These are phyloP conservation scores for Barnardius zonarius DNA, from an alignment of 2,113 vertebrate genomes.

Conservation along the genomic window DNA sequence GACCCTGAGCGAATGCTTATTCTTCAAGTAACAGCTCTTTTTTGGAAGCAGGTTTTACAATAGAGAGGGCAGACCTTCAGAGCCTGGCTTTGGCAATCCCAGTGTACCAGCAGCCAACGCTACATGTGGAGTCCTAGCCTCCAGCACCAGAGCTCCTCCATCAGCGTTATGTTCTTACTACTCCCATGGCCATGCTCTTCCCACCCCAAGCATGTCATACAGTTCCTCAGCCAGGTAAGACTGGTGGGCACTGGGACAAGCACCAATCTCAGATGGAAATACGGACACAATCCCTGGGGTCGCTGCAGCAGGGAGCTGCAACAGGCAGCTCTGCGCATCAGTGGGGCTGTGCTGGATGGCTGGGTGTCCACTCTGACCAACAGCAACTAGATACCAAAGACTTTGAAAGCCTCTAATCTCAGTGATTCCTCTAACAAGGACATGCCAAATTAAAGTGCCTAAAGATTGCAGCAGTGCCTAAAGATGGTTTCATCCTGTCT, in stretches of 20 bases:
- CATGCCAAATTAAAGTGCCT: not conserved
- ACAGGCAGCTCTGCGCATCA: not conserved
- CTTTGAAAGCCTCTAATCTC: not conserved
- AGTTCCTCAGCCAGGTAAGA: not conserved
- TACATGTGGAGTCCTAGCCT: not conserved
- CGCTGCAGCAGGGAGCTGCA: fast-evolving
- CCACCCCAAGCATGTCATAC: not conserved
- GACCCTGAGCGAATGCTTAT: not conserved
- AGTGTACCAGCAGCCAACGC: not conserved
- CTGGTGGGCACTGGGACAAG: not conserved
- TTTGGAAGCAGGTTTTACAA: not conserved
- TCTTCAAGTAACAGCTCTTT: not conserved
- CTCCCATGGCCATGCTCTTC: not conserved
- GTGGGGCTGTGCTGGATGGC: not conserved
- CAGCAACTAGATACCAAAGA: not conserved
- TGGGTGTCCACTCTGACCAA: not conserved
- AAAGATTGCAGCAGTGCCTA: not conserved
- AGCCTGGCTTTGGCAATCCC: not conserved
- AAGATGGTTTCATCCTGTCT: not conserved
- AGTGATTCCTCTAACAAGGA: not conserved
- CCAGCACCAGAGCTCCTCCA: fast-evolving
- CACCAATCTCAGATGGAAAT: not conserved
- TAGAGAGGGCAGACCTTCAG: not conserved
- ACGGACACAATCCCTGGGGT: too few relatives aligned
- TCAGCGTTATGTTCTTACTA: not conserved